These are phyloP conservation scores for Heterodera carotae DNA, from an alignment of 1,140 invertebrate genomes.

Conservation along the genomic window DNA sequence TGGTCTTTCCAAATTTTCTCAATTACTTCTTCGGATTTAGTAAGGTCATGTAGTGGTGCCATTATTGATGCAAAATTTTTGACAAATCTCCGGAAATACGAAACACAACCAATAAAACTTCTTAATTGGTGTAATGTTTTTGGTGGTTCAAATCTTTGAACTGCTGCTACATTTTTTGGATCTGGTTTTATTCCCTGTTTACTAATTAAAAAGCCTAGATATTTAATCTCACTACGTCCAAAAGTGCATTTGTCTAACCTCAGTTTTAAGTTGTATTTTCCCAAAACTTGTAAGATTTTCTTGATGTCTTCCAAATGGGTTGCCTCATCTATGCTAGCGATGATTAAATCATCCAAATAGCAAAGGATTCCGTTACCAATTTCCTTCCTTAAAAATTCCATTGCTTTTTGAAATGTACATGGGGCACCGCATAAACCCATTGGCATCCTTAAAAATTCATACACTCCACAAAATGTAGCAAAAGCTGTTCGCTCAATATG, in stretches of 20 bases:
- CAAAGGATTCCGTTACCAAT: not conserved
- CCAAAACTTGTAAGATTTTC: slow-evolving; percentile 6
- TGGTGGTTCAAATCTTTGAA: slow-evolving; percentile 18
- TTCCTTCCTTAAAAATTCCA: slow-evolving; percentile 15
- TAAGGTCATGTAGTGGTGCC: no score
- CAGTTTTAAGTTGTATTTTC: slow-evolving; percentile 9
- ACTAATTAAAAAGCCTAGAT: slow-evolving; percentile 31
- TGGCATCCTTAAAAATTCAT: no score
- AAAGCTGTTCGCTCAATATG: no score
- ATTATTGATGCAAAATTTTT: slow-evolving; percentile 28
- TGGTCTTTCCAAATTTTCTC: no score
- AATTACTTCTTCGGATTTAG: no score
- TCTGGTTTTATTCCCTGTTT: slow-evolving; percentile 24
- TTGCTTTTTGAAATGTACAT: not conserved
- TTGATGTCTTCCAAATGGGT: not conserved
- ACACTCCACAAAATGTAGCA: no score
- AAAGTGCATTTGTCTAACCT: slow-evolving; percentile 19
- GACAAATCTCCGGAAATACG: no score
- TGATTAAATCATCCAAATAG: slow-evolving; percentile 10
- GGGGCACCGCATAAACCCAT: no score
- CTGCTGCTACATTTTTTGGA: slow-evolving; percentile 23
- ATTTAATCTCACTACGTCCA: slow-evolving; percentile 21
- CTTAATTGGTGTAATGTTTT: slow-evolving; percentile 31
- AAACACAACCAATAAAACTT: no score
- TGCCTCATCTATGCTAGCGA: not conserved